Base-by-base conservation (phyloP, 2,888 invertebrate species). In the Ditula angustiorana region DNA sequence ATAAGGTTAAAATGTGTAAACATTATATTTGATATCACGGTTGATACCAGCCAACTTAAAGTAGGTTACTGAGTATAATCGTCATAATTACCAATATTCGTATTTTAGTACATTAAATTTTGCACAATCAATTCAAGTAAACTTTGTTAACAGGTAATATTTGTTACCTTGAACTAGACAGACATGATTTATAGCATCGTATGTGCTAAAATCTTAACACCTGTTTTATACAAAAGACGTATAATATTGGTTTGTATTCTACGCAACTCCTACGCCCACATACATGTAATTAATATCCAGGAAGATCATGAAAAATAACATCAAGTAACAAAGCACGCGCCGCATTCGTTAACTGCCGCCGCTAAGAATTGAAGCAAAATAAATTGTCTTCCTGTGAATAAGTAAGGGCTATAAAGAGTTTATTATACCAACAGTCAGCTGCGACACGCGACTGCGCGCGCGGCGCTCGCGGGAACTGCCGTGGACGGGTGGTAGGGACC, bases 301-400 rank as follows among this genome's bases (percentile, higher is more conserved):
- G 49, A 35, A 16, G 33, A 49, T 37, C 59, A 35, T 21, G 2
- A 41, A 56, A 41, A 19, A 62, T 57, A 26, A 58, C 5, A 52
- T 50, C 44, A 35, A 33, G 52, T 46, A 58, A 52, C 52, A 50
- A 44, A 21, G 33, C 58, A 63, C 63, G 58, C 33, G 1, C 57
- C 33, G 41, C 41, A 49, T 62, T 52, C 44, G 44, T 63, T 44
- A 58, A 49, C 57, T 56, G n/a, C n/a, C 47, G 61, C 21, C 16
- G 35, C 44, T 30, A 33, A 47, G 47, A 61, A 63, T 46, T 50
- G 47, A 58, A 58, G 50, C 44, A 35, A 35, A 50, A 59, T 58
- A 59, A 67, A 60, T 60, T 62, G 28, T 64, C 26, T 37, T 19
- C 61, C 53, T 57, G 55, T 61, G 57, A 65, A 64, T 67, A 67